phyloP scores from a whole-genome alignment of 2,797 vertebrate genomes.

The Danio tinwini region DNA sequence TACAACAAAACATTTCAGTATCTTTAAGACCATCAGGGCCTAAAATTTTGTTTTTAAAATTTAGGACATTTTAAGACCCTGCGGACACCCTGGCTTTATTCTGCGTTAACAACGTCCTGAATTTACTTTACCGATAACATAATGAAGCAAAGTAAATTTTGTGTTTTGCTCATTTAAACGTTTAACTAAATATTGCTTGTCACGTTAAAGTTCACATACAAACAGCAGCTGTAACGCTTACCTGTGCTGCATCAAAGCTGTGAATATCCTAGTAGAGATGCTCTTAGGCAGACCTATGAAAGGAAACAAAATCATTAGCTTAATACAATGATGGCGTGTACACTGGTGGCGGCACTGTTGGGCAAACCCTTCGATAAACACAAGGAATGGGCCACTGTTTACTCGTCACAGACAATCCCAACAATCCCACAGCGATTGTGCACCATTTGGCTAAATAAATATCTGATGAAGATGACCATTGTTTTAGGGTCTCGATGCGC shows the following conservation, averaged over 20 bases:
- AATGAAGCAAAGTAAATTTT: slow-evolving; percentile 6
- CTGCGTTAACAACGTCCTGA: too few species aligned
- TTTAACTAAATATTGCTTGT: too few species aligned
- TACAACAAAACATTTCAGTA: too few species aligned
- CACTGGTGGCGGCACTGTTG: background rate
- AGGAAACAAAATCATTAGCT: slow-evolving; percentile 37
- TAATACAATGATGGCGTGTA: slow-evolving; percentile 31
- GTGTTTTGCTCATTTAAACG: too few species aligned
- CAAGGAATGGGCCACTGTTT: slow-evolving; percentile 54
- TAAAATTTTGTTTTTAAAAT: too few species aligned
- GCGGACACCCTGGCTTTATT: too few species aligned
- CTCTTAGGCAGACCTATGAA: slow-evolving; percentile 72
- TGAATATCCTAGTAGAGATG: slow-evolving; percentile 69
- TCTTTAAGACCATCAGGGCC: too few species aligned
- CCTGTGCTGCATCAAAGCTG: slow-evolving; percentile 85
- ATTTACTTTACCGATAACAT: too few species aligned
- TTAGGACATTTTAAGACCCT: too few species aligned
- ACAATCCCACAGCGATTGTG: slow-evolving; percentile 59
- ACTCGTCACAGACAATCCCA: slow-evolving; percentile 58
- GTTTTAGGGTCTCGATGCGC: slow-evolving; percentile 54
- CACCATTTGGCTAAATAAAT: slow-evolving; percentile 58
- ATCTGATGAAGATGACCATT: slow-evolving; percentile 64
- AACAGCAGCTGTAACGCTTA: slow-evolving; percentile 51
- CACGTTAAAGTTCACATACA: slow-evolving; percentile 24
- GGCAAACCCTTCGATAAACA: slow-evolving; percentile 15